Percentiles rank a stretch among this genome's conserved stretches.
Conservation (phyloP, 2,797 vertebrate species). For the Anguilla marmorata region DNA sequence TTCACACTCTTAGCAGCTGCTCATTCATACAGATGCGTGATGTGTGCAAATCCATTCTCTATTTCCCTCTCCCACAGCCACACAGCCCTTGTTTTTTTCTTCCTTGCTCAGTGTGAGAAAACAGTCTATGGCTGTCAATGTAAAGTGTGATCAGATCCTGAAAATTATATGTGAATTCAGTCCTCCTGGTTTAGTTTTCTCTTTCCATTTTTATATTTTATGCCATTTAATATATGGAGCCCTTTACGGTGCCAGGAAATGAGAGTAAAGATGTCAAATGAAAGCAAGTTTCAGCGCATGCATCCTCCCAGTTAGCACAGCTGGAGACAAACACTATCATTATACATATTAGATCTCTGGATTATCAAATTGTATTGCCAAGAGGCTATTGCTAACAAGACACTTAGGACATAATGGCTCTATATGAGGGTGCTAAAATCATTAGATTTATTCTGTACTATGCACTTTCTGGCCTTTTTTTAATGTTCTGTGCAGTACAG, state of each 20-base stretch:
- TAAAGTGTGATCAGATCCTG: constrained; percentile 19
- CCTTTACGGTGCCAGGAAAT: background rate
- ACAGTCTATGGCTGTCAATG: constrained; percentile 8
- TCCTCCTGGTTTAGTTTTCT: background rate
- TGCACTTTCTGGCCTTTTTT: background rate
- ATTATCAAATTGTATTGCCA: constrained; percentile 52
- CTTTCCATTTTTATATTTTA: background rate
- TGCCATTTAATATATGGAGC: background rate
- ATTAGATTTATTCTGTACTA: background rate
- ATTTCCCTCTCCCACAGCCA: background rate
- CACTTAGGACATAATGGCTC: constrained; percentile 39
- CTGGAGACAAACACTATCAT: constrained; percentile 44
- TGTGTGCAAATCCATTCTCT: background rate
- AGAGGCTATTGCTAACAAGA: constrained; percentile 51
- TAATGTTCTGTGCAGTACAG: background rate
- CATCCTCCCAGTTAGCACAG: constrained; percentile 36
- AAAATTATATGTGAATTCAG: background rate
- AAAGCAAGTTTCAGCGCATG: constrained; percentile 33
- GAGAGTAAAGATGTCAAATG: constrained; percentile 41
- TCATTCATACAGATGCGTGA: background rate
- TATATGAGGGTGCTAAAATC: constrained; percentile 33
- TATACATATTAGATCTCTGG: constrained; percentile 42
- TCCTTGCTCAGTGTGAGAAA: background rate
- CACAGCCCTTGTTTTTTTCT: background rate
- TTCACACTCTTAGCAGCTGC: background rate